These are phyloP conservation scores for Ispidina lecontei DNA, from an alignment of 2,797 vertebrate species.

Conservation along the genomic window DNA sequence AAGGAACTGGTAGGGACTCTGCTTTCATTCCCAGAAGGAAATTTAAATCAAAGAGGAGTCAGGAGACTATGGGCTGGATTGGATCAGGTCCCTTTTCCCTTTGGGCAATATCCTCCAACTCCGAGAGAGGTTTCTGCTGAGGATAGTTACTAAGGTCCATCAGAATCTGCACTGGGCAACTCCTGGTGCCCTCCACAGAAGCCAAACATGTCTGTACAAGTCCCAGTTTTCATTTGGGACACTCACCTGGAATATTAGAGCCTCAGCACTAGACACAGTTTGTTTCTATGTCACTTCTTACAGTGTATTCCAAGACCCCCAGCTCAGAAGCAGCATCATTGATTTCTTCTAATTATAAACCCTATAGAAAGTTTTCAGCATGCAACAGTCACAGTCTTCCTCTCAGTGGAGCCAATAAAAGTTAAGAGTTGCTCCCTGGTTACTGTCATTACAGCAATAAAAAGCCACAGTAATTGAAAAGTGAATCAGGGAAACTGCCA, in stretches of 20 bases:
- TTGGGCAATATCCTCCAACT: neutral
- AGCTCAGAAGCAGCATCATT: neutral
- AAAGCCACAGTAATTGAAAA: conserved; percentile 40
- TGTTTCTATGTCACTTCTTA: neutral
- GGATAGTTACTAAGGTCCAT: neutral
- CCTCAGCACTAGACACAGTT: neutral
- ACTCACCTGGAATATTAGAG: neutral
- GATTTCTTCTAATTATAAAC: conserved; percentile 58
- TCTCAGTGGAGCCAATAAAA: conserved; percentile 29
- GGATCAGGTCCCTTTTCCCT: neutral
- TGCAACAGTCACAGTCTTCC: neutral
- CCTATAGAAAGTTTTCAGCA: conserved; percentile 40
- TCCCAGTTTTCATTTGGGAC: neutral
- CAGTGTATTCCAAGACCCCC: neutral
- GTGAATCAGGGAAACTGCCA: conserved; percentile 8
- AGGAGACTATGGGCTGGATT: neutral
- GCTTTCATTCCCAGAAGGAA: neutral
- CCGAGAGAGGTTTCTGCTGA: neutral
- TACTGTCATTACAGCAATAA: conserved; percentile 35
- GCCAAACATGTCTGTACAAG: neutral
- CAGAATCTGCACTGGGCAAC: neutral
- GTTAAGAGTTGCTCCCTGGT: conserved; percentile 38
- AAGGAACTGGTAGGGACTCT: neutral
- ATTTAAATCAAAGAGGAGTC: neutral
- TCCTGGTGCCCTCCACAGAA: neutral